Evolutionary conservation across 2,797 vertebrate species (phyloP).

Genomic region (Centropyge bicolor): DNA sequence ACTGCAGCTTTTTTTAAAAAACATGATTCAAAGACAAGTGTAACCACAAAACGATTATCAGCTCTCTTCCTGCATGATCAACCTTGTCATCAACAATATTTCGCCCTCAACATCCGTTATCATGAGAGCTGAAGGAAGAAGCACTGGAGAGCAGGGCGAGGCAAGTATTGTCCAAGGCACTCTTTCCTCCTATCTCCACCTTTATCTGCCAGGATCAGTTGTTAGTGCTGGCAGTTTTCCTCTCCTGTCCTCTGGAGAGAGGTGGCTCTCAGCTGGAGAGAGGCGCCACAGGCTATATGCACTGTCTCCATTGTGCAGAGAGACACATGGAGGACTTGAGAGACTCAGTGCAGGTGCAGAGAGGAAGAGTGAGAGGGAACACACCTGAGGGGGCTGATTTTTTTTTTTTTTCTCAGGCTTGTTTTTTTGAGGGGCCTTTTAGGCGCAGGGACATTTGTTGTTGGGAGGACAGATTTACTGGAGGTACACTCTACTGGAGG

Average conservation of each 20-base stretch:
- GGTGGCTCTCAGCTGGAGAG: constrained; percentile 86
- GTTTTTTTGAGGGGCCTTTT: constrained; percentile 70
- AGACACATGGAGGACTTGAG: constrained; percentile 82
- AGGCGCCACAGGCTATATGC: constrained; percentile 78
- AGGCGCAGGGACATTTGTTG: constrained; percentile 73
- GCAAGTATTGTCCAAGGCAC: constrained; percentile 67
- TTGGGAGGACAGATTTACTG: constrained; percentile 70
- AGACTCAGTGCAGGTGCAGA: constrained; percentile 82
- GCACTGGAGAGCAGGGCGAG: constrained; percentile 42
- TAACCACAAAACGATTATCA: background rate
- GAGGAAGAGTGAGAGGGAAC: constrained; percentile 76
- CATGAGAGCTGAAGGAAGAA: constrained; percentile 44
- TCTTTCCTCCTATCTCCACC: constrained; percentile 76
- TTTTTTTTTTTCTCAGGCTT: constrained; percentile 51
- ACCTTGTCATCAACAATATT: background rate
- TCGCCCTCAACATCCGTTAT: constrained; percentile 12
- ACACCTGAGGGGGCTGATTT: constrained; percentile 76
- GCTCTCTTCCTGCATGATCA: background rate
- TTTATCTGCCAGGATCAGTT: constrained; percentile 85
- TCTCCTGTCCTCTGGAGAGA: constrained; percentile 83
- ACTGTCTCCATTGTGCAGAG: constrained; percentile 81
- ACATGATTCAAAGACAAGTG: background rate
- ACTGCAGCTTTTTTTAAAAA: background rate
- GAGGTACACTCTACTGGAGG: constrained; percentile 65
- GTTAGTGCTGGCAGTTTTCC: constrained; percentile 83